A percentile compares a stretch with the other conserved stretches of the same genome.
Conservation (phyloP, 2,113 vertebrate genomes). For the Saimiri boliviensis region DNA sequence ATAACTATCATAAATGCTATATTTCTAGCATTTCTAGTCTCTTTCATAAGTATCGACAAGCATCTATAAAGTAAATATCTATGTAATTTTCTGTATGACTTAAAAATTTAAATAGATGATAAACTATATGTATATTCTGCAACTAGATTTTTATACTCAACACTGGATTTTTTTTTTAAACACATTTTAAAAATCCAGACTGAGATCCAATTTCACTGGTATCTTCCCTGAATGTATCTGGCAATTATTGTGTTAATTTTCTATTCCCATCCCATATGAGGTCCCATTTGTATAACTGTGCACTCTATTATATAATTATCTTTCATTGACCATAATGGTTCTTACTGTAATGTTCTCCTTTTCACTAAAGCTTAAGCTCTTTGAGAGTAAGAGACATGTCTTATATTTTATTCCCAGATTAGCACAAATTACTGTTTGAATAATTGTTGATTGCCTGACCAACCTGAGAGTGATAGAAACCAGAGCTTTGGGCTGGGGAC, state of each 20-base stretch:
- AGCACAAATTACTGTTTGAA: not conserved
- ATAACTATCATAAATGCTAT: not conserved
- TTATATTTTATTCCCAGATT: not conserved
- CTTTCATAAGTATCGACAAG: not conserved
- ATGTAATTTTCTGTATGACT: not conserved
- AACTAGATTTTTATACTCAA: not conserved
- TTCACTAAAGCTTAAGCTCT: not conserved
- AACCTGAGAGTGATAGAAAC: not conserved
- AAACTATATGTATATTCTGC: not conserved
- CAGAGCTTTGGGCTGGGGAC: not conserved
- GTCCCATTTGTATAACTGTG: not conserved
- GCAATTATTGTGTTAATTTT: not conserved
- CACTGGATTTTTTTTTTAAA: not conserved
- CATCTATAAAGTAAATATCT: not conserved
- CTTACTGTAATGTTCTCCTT: not conserved
- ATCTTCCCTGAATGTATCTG: not conserved
- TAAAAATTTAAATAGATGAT: not conserved
- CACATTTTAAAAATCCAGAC: constrained; percentile 11
- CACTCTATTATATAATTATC: not conserved
- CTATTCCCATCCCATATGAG: not conserved
- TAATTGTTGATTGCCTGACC: not conserved
- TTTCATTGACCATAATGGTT: not conserved
- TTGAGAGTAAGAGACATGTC: not conserved
- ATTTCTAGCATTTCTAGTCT: not conserved
- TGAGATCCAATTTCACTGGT: not conserved